phyloP scores from a whole-genome alignment of 2,888 invertebrate genomes.

The Epistrophe grossulariae region DNA sequence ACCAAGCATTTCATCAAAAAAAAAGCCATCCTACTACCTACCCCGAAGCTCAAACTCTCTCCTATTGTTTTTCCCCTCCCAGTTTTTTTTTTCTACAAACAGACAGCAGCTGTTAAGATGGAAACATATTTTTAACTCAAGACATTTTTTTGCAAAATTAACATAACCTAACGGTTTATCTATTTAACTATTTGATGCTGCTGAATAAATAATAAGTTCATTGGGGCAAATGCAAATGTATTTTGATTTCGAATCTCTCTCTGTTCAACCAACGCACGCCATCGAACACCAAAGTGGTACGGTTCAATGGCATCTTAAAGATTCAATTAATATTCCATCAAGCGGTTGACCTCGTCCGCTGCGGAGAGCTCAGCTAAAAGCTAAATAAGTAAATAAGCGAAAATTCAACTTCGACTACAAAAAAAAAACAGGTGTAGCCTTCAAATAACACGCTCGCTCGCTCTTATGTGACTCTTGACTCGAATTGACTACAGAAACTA shows the following conservation, averaged over 20 bases:
- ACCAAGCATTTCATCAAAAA: neutral
- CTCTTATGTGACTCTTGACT: constrained; percentile 12
- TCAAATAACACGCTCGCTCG: constrained; percentile 33
- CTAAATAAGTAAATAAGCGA: constrained; percentile 32
- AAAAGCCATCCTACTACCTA: neutral
- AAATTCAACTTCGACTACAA: constrained; percentile 37
- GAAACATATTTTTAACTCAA: neutral
- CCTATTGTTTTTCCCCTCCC: neutral
- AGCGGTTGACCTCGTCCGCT: constrained; percentile 58
- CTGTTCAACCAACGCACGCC: neutral
- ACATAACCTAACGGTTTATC: constrained; percentile 26
- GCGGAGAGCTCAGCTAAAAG: constrained; percentile 19
- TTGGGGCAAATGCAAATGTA: constrained; percentile 40
- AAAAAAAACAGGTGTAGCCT: constrained; percentile 56
- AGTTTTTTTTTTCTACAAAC: too few species aligned
- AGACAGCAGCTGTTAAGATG: neutral
- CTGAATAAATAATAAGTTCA: constrained; percentile 6
- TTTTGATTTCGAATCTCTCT: constrained; percentile 8
- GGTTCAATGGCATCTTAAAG: constrained; percentile 65
- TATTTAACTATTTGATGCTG: neutral
- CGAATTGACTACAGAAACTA: constrained; percentile 29
- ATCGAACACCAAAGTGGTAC: neutral
- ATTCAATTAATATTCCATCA: constrained; percentile 51
- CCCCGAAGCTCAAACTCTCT: neutral
- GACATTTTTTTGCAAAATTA: constrained; percentile 1